Conservation (phyloP, 2,797 vertebrate species). For the Mycteria americana region DNA sequence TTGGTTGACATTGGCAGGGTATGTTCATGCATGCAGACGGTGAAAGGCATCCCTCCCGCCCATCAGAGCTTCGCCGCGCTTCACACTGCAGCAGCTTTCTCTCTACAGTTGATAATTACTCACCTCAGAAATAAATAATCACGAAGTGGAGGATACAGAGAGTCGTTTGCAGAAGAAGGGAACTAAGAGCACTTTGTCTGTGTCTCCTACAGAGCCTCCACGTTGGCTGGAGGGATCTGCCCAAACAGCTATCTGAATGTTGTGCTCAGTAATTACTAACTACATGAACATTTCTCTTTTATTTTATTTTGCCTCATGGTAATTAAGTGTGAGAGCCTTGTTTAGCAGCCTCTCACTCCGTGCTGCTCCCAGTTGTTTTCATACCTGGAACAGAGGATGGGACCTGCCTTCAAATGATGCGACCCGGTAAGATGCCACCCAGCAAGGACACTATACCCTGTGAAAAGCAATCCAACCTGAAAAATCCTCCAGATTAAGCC, state of each 20-base stretch:
- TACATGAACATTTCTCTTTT: background rate
- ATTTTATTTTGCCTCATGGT: conserved; percentile 27
- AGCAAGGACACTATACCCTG: background rate
- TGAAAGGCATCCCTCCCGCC: background rate
- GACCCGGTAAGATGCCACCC: background rate
- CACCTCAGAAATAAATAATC: conserved; percentile 14
- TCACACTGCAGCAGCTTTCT: conserved; percentile 5
- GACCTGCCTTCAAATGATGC: background rate
- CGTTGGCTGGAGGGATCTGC: background rate
- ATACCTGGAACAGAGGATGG: background rate
- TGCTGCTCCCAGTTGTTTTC: background rate
- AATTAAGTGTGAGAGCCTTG: background rate
- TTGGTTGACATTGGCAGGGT: conserved; percentile 10
- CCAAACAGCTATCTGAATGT: background rate
- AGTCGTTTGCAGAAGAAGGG: background rate
- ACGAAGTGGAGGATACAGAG: background rate
- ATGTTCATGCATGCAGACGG: fast-evolving
- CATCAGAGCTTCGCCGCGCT: background rate
- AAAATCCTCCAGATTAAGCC: background rate
- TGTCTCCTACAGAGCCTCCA: background rate
- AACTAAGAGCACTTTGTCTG: background rate
- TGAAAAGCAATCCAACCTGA: background rate
- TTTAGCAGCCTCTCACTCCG: background rate
- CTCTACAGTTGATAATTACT: background rate
- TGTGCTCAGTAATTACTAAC: background rate